Base-by-base conservation (phyloP, 2,888 invertebrate genomes). In the Agrochola circellaris region DNA sequence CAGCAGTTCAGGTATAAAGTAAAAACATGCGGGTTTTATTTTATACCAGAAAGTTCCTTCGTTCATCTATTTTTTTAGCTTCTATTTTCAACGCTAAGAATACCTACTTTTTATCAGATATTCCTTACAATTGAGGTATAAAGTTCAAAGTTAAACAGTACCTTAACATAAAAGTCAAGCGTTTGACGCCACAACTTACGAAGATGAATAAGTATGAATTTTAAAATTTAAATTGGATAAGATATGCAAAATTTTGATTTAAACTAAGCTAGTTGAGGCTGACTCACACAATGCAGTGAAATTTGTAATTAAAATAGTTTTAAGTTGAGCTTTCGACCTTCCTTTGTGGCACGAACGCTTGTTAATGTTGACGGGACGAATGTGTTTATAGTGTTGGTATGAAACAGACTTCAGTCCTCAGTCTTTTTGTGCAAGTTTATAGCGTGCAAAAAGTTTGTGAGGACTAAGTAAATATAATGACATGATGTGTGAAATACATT, bases 211-310 rank as follows among this genome's bases (percentile, higher is more conserved):
- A 89, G 89, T 90, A 91, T 92, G 91, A 92, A 92, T 93, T 94
- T 92, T 86, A 92, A 91, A 93, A 91, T 92, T 89, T 86, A 93
- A 93, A 94, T 94, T 94, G 92, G 89, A 90, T 92, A 92, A 93
- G 91, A 91, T 93, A 93, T 93, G 93, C 90, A 85, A 92, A 87
- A 89, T 89, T 90, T 89, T 89, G 89, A 91, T 90, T 91, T 88
- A 83, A 89, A 73, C 85, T 72, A 78, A 66, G 74, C 74, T 79
- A 68, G 77, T 76, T 78, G 60, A 23, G 26, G 68, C 54, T 64
- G 72, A 30, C 74, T 89, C 86, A 87, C 80, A 89, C 82, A 70
- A 42, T 65, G 61, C 83, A 68, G 34, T 61, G 3, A 20, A 51
- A 56, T 66, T 82, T 64, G 62, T 56, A 60, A 62, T 70, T 79